These are phyloP conservation scores for Punctoribates punctum DNA, from an alignment of 2,888 invertebrate genomes.

Conservation along the genomic window DNA sequence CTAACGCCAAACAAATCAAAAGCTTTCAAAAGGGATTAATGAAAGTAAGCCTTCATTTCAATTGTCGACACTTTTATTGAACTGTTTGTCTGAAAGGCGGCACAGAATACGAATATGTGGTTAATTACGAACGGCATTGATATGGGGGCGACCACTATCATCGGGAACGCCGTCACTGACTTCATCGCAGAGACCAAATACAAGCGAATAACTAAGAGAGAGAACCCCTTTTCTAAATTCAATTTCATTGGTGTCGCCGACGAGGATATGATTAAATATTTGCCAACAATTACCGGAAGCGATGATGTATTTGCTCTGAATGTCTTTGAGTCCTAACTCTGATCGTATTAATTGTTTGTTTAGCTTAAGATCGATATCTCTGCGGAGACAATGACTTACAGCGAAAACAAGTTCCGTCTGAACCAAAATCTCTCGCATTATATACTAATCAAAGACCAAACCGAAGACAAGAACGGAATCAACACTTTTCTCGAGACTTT, in stretches of 20 bases:
- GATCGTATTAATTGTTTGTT: neutral
- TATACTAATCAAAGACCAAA: constrained; percentile 50
- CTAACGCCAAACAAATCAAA: constrained; percentile 46
- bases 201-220: constrained; percentile 37
- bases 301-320: constrained; percentile 12
- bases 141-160: constrained; percentile 51
- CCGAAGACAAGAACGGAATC: constrained; percentile 44
- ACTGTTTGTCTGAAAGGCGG: constrained; percentile 49
- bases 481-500: constrained; percentile 45
- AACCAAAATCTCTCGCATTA: constrained; percentile 54
- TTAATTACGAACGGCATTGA: constrained; percentile 53
- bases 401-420: constrained; percentile 49
- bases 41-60: constrained; percentile 44
- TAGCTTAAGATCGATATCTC: neutral
- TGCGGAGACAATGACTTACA: neutral
- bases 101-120: constrained; percentile 54
- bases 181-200: constrained; percentile 21
- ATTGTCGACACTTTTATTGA: neutral
- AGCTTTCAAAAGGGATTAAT: constrained; percentile 49
- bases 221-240: constrained; percentile 41
- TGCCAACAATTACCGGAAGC: constrained; percentile 44
- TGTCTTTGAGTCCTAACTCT: neutral
- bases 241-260: constrained; percentile 46
- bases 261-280: constrained; percentile 44
- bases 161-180: constrained; percentile 51